These are phyloP conservation scores for Drosophila lacteicornis DNA, from an alignment of 1,140 invertebrate genomes.

Conservation along the genomic window DNA sequence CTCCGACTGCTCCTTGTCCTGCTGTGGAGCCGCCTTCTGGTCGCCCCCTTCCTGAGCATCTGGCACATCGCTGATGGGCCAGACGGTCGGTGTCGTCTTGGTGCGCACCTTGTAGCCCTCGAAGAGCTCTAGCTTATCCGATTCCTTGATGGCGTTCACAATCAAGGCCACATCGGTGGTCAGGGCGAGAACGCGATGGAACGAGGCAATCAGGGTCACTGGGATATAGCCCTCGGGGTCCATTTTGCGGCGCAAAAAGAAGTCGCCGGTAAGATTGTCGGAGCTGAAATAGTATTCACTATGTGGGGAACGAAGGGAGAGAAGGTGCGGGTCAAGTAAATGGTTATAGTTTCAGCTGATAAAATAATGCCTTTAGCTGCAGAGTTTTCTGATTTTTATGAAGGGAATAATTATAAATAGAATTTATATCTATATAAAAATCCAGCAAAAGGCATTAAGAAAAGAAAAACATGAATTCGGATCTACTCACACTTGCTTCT, in stretches of 20 bases:
- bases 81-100: slow-evolving; percentile 91
- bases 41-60: slow-evolving; percentile 34
- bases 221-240: slow-evolving; percentile 96
- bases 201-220: slow-evolving; percentile 96
- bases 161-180: slow-evolving; percentile 94
- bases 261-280: slow-evolving; percentile 97
- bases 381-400: neutral
- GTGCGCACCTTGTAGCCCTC: slow-evolving; percentile 93
- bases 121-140: slow-evolving; percentile 92
- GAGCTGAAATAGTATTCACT: slow-evolving; percentile 99
- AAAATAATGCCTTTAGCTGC: slow-evolving; percentile 33
- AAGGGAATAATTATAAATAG: neutral
- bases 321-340: neutral
- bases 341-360: neutral
- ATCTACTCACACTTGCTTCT: slow-evolving; percentile 92
- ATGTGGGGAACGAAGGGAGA: slow-evolving; percentile 35
- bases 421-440: neutral
- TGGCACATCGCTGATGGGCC: slow-evolving; percentile 91
- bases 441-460: slow-evolving; percentile 24
- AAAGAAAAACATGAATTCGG: neutral
- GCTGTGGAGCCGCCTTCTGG: neutral
- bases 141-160: slow-evolving; percentile 92
- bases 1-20: slow-evolving; percentile 12
- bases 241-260: slow-evolving; percentile 99
- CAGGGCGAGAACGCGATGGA: slow-evolving; percentile 95